Percentiles rank a stretch among this genome's conserved stretches.
phyloP scores from a whole-genome alignment of 2,797 vertebrate species.

The Cichlasoma orientale region DNA sequence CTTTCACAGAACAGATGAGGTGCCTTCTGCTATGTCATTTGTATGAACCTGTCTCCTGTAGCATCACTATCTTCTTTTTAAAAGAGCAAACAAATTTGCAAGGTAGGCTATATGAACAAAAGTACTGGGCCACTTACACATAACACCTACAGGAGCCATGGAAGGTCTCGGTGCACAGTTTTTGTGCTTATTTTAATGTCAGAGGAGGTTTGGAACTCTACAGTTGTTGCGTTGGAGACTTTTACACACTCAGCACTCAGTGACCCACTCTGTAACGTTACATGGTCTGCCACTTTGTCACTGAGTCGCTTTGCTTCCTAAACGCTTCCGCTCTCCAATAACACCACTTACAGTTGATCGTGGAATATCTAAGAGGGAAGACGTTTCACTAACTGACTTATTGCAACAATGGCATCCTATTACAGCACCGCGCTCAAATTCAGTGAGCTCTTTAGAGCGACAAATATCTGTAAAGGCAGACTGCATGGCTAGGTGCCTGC shows the following conservation, averaged over 20 bases:
- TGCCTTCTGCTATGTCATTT: not conserved
- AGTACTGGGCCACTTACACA: too few relatives aligned
- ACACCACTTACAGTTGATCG: not conserved
- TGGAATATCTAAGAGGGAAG: not conserved
- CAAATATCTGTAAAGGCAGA: too few relatives aligned
- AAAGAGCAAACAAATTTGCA: not conserved
- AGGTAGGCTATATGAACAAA: not conserved
- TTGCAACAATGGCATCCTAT: not conserved
- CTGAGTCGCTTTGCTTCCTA: not conserved
- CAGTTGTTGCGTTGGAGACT: too few relatives aligned
- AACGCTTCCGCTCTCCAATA: not conserved
- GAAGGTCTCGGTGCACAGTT: not conserved
- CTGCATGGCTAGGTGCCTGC: too few relatives aligned
- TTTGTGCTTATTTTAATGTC: not conserved
- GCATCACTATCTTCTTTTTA: not conserved
- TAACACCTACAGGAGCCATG: not conserved
- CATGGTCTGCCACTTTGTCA: not conserved
- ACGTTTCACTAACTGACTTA: not conserved
- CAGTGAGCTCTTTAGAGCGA: too few relatives aligned
- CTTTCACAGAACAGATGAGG: slow-evolving; percentile 10
- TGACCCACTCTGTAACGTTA: not conserved
- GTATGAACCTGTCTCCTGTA: not conserved
- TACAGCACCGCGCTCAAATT: too few relatives aligned
- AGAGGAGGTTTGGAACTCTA: not conserved
- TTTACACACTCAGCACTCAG: not conserved